Base-by-base conservation (phyloP, 2,888 invertebrate species). In the Eupithecia centaureata region DNA sequence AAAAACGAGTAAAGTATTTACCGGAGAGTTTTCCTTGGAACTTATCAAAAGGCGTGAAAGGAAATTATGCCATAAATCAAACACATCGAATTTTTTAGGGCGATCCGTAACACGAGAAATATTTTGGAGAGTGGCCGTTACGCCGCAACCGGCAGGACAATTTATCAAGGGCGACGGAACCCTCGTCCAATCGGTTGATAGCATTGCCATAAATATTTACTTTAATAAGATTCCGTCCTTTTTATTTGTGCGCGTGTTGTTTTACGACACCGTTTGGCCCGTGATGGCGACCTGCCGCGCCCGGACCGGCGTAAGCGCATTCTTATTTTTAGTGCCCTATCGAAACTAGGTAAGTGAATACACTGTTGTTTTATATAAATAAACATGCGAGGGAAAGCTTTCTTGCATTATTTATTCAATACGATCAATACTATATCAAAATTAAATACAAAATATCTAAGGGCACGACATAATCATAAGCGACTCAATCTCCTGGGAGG, bases 181-280 rank as follows among this genome's bases (percentile, higher is more conserved):
- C 90, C 92, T 91, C 87, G 89, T 90, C 91, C 92, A 89, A 92
- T 91, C 89, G 91, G 86, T 90, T 91, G 91, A 92, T 91, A 87
- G 91, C 89, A 88, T 86, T 89, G 89, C 90, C 89, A 92, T 92
- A 92, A 92, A 93, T 93, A 92, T 92, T 92, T 92, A 91, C 91
- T 92, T 93, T 92, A 91, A 92, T 93, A 92, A 92, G 89, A 92
- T 91, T 90, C 90, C 86, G 88, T 89, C 90, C 89, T 86, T 91
- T 90, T 89, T 90, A 90, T 90, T 90, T 86, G 86, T 82, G 81
- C 84, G 82, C 82, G 86, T 83, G 86, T 88, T 89, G 88, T 90
- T 91, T 91, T 91, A 91, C 89, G 90, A 89, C 86, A 86, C 85
- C 83, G 86, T 90, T 90, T 87, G 87, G 81, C 85, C 85, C 81